Evolutionary conservation across 2,888 invertebrate genomes (phyloP).

Genomic region (Palloptera scutellata): DNA sequence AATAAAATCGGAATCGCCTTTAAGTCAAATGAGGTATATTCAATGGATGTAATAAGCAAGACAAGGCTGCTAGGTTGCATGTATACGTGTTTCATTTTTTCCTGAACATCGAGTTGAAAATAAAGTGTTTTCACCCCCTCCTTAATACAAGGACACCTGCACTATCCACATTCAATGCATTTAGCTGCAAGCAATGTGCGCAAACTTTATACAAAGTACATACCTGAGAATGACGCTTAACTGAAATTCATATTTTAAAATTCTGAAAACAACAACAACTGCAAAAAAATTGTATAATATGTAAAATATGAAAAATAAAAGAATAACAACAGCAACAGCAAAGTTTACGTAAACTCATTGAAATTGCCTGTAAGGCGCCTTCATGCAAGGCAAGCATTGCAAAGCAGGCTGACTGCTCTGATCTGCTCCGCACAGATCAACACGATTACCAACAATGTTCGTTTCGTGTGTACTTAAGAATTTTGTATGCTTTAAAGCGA

Average conservation of each 20-base stretch:
- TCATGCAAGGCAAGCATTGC: slow-evolving; percentile 37
- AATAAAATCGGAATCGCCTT: background rate
- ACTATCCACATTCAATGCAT: background rate
- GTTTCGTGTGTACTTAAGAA: slow-evolving; percentile 55
- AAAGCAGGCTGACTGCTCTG: background rate
- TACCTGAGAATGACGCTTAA: too few relatives aligned
- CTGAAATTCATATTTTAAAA: background rate
- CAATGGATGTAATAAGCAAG: background rate
- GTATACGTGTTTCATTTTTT: too few relatives aligned
- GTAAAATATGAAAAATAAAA: slow-evolving; percentile 14
- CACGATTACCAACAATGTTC: background rate
- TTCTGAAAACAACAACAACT: background rate
- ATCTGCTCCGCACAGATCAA: too few relatives aligned
- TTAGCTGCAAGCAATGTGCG: slow-evolving; percentile 5
- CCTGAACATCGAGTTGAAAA: background rate
- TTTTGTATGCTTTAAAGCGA: slow-evolving; percentile 48
- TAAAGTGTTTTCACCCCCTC: background rate
- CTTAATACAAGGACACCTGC: background rate
- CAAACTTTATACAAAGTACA: too few relatives aligned
- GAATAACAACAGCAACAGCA: background rate
- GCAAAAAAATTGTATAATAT: background rate
- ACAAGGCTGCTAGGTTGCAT: background rate
- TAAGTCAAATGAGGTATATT: slow-evolving; percentile 15
- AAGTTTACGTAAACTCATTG: slow-evolving; percentile 9
- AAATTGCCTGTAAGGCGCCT: slow-evolving; percentile 38